These are phyloP conservation scores for Anniella stebbinsi DNA, from an alignment of 2,797 vertebrate genomes.

Conservation along the genomic window DNA sequence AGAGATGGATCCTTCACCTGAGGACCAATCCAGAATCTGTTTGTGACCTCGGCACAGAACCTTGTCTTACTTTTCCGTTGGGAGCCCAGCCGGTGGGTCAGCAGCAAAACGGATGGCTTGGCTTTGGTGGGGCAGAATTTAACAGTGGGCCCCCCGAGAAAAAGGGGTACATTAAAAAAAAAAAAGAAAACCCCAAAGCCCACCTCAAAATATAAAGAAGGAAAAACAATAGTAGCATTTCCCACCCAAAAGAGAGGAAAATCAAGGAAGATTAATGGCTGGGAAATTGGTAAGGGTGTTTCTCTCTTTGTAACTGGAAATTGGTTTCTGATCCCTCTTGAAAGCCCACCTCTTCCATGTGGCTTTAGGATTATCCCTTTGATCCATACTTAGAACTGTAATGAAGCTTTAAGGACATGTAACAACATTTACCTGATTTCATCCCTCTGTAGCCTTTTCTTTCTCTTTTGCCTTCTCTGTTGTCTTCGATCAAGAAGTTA, in stretches of 20 bases:
- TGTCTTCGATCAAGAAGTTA: background rate
- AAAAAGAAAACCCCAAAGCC: background rate
- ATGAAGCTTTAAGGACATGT: background rate
- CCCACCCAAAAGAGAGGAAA: background rate
- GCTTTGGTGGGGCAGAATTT: background rate
- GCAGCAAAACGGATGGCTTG: background rate
- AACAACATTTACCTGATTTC: background rate
- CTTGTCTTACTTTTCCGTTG: background rate
- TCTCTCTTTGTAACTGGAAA: background rate
- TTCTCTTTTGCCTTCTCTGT: background rate
- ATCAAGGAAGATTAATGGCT: background rate
- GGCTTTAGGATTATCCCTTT: background rate
- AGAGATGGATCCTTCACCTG: background rate
- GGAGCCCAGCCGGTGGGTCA: background rate
- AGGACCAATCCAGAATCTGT: background rate
- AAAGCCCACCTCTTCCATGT: background rate
- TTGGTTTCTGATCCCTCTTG: background rate
- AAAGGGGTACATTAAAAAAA: background rate
- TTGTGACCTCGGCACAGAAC: constrained; percentile 10
- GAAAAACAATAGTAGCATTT: background rate
- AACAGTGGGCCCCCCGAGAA: background rate
- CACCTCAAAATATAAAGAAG: background rate
- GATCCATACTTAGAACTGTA: background rate
- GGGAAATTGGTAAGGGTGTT: constrained; percentile 11
- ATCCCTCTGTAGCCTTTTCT: background rate